Percentiles rank a stretch among this genome's conserved stretches.
Conservation (phyloP, 2,797 vertebrate genomes). For the Melanotaenia trifasciata region DNA sequence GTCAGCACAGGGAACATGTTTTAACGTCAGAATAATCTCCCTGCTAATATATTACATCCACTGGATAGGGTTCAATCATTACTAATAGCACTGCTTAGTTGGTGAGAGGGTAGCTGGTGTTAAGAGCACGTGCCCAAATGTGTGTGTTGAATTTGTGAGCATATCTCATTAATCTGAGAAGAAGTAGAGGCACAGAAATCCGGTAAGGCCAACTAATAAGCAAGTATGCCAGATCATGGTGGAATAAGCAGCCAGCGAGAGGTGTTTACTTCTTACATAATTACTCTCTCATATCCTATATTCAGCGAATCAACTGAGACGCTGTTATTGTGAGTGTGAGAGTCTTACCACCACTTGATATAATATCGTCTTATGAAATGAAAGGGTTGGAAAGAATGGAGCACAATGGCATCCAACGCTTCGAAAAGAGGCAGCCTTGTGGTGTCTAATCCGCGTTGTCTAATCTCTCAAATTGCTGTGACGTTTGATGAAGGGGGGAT, state of each 20-base stretch:
- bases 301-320: slow-evolving; percentile 61
- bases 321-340: slow-evolving; percentile 64
- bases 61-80: slow-evolving; percentile 83
- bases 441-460: slow-evolving; percentile 74
- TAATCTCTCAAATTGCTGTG: slow-evolving; percentile 82
- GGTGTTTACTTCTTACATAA: slow-evolving; percentile 79
- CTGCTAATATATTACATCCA: slow-evolving; percentile 86
- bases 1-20: slow-evolving; percentile 83
- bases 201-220: slow-evolving; percentile 71
- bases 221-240: slow-evolving; percentile 58
- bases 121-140: slow-evolving; percentile 67
- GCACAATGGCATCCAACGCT: slow-evolving; percentile 71
- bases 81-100: slow-evolving; percentile 81
- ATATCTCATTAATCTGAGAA: slow-evolving; percentile 74
- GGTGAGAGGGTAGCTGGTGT: slow-evolving; percentile 72
- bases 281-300: slow-evolving; percentile 61
- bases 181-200: slow-evolving; percentile 65
- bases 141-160: slow-evolving; percentile 31
- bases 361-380: slow-evolving; percentile 75
- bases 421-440: slow-evolving; percentile 71
- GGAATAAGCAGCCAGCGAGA: slow-evolving; percentile 55
- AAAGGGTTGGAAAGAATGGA: slow-evolving; percentile 73
- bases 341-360: slow-evolving; percentile 73
- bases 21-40: slow-evolving; percentile 86
- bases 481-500: slow-evolving; percentile 74